A percentile compares a stretch with the other conserved stretches of the same genome.
Evolutionary conservation across 2,888 invertebrate species (phyloP).

Genomic region (Alentia gelatinosa): DNA sequence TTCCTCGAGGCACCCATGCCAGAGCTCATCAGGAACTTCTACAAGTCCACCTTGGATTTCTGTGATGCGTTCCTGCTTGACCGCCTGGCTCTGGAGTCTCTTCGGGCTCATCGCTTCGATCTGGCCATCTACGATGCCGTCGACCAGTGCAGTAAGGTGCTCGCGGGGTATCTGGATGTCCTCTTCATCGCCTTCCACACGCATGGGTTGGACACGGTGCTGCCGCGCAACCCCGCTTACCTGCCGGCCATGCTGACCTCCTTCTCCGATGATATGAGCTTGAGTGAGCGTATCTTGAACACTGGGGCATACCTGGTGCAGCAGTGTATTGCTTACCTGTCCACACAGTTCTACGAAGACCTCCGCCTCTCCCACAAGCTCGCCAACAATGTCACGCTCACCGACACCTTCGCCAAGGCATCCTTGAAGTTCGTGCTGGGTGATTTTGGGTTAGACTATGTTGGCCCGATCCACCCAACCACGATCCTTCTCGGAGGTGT

Average conservation of each 20-base stretch:
- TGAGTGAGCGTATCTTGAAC: slow-evolving; percentile 57
- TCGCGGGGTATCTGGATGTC: slow-evolving; percentile 59
- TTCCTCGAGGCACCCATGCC: slow-evolving; percentile 47
- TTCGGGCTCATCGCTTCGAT: slow-evolving; percentile 48
- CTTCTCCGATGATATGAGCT: slow-evolving; percentile 58
- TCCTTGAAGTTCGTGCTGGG: slow-evolving; percentile 59
- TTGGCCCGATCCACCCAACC: slow-evolving; percentile 58
- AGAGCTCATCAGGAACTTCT: slow-evolving; percentile 51
- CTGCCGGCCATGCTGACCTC: slow-evolving; percentile 58
- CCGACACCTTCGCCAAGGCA: slow-evolving; percentile 53
- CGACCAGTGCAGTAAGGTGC: slow-evolving; percentile 59
- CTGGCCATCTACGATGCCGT: slow-evolving; percentile 60
- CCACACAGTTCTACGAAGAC: slow-evolving; percentile 52
- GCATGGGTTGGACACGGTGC: slow-evolving; percentile 52
- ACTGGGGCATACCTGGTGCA: slow-evolving; percentile 57
- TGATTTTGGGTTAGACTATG: slow-evolving; percentile 60
- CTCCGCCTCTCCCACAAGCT: slow-evolving; percentile 49
- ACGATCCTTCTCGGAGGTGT: slow-evolving; percentile 56
- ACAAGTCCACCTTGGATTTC: slow-evolving; percentile 45
- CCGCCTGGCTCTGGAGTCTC: not conserved
- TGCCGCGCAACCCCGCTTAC: slow-evolving; percentile 59
- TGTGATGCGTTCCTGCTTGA: slow-evolving; percentile 56
- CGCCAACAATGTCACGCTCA: slow-evolving; percentile 45
- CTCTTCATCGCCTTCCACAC: slow-evolving; percentile 60
- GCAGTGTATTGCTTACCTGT: slow-evolving; percentile 52